Conservation (phyloP, 2,797 vertebrate genomes). For the Lithobates pipiens region DNA sequence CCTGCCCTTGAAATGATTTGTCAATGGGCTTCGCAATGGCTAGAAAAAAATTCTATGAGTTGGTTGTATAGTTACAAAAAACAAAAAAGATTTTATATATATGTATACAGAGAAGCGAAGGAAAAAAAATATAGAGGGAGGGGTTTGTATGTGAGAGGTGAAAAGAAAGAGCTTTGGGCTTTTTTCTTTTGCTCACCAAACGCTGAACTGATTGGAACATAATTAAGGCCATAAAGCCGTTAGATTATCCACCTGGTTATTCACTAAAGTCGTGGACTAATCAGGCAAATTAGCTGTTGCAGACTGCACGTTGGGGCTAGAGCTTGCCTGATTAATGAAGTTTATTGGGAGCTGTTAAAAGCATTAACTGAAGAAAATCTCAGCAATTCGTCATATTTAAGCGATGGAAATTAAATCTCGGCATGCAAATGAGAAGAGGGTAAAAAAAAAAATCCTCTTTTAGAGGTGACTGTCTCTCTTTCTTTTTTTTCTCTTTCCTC, state of each 20-base stretch:
- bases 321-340: constrained; percentile 96
- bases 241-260: constrained; percentile 99
- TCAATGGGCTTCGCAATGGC: constrained; percentile 86
- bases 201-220: constrained; percentile 97
- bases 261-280: constrained; percentile 92
- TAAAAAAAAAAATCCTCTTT: constrained; percentile 73
- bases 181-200: constrained; percentile 78
- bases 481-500: constrained; percentile 59
- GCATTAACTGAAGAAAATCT: constrained; percentile 97
- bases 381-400: constrained; percentile 99
- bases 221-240: constrained; percentile 98
- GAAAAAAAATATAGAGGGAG: constrained; percentile 20
- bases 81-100: constrained; percentile 45
- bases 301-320: constrained; percentile 83
- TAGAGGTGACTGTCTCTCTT: constrained; percentile 74
- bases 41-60: constrained; percentile 72
- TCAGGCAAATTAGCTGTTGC: constrained; percentile 90
- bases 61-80: constrained; percentile 64
- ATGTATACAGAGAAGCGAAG: constrained; percentile 15
- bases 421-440: constrained; percentile 87
- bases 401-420: constrained; percentile 95
- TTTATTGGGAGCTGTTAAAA: constrained; percentile 99
- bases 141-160: neutral
- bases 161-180: constrained; percentile 68
- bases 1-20: constrained; percentile 95